Conservation (phyloP, 23 tunicate species). For the Diplosoma virens region DNA sequence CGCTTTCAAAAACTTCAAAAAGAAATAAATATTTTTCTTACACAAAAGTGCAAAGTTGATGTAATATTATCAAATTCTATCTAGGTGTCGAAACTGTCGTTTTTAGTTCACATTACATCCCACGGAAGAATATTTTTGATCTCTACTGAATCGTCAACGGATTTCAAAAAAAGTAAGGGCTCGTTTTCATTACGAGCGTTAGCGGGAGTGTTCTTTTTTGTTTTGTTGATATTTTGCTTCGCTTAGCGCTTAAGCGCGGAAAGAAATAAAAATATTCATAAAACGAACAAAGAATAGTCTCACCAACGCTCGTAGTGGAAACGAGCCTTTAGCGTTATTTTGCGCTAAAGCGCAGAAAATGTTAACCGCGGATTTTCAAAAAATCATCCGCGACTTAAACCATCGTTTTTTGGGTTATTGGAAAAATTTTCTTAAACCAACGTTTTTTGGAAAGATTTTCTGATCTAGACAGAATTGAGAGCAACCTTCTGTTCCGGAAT, state of each 20-base stretch:
- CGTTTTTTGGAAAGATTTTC: too few relatives aligned
- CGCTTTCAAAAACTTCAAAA: neutral
- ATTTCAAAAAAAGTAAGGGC: too few relatives aligned
- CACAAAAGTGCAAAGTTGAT: neutral
- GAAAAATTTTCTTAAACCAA: too few relatives aligned
- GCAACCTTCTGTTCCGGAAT: too few relatives aligned
- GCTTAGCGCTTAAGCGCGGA: too few relatives aligned
- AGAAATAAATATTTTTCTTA: neutral
- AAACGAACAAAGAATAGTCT: neutral
- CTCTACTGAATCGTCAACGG: too few relatives aligned
- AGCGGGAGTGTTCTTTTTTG: too few relatives aligned
- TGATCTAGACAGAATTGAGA: too few relatives aligned
- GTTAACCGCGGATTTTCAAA: neutral
- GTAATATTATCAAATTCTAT: neutral
- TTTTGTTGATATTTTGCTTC: too few relatives aligned
- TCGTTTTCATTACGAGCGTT: too few relatives aligned
- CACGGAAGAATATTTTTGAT: neutral
- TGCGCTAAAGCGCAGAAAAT: neutral
- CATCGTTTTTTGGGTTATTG: neutral
- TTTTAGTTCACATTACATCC: neutral
- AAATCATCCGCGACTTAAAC: neutral
- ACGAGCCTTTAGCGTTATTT: neutral
- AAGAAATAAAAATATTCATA: too few relatives aligned
- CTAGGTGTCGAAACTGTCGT: neutral
- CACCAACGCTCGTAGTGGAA: neutral